Conservation (phyloP, 2,888 invertebrate genomes). For the Cheilosia vulpina region DNA sequence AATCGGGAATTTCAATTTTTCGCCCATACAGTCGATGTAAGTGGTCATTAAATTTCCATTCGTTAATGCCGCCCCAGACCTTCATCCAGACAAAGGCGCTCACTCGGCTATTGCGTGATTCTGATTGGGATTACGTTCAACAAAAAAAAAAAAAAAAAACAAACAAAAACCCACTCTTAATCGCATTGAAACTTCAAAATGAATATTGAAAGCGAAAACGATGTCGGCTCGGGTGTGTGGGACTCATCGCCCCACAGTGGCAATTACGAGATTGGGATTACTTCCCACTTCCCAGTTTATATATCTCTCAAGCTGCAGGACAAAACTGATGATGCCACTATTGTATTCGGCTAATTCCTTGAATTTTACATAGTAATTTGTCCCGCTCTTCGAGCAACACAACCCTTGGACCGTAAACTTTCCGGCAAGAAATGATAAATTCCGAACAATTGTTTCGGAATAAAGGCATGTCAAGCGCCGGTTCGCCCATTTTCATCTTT, state of each 20-base stretch:
- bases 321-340: constrained; percentile 5
- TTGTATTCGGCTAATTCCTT: constrained; percentile 31
- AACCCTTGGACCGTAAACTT: constrained; percentile 54
- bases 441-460: constrained; percentile 55
- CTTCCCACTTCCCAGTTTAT: constrained; percentile 1
- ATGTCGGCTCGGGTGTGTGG: not conserved
- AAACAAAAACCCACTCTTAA: constrained; percentile 25
- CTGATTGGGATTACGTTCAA: constrained; percentile 18
- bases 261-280: constrained; percentile 46
- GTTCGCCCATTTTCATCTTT: constrained; percentile 56
- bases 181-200: constrained; percentile 42
- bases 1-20: constrained; percentile 39
- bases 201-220: constrained; percentile 38
- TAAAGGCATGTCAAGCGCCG: constrained; percentile 38
- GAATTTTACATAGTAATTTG: constrained; percentile 49
- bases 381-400: constrained; percentile 29
- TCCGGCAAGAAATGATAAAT: constrained; percentile 58
- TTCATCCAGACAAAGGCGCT: constrained; percentile 5
- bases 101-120: constrained; percentile 12
- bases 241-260: not conserved
- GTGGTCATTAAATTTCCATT: constrained; percentile 57
- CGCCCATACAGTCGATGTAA: not conserved
- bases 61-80: not conserved
- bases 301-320: not conserved
- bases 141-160: not conserved